A percentile compares a stretch with the other conserved stretches of the same genome.
phyloP scores from a whole-genome alignment of 2,888 invertebrate genomes.

The Drosophila sordidula region DNA sequence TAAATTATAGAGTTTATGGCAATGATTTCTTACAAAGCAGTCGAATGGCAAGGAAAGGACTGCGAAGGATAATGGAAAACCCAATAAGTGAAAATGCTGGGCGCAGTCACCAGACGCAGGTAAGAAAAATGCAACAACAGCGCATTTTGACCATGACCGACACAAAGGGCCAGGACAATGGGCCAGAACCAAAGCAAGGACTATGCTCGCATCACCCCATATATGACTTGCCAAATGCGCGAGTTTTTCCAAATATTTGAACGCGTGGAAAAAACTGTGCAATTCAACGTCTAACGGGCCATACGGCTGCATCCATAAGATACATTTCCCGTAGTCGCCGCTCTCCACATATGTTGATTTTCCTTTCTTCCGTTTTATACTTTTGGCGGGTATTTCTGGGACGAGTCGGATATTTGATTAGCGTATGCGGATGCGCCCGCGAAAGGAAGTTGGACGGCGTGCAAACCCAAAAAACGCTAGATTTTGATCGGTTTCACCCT shows the following conservation, averaged over 20 bases:
- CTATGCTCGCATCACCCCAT: slow-evolving; percentile 12
- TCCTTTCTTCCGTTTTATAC: neutral
- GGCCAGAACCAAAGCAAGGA: slow-evolving; percentile 13
- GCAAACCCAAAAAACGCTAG: slow-evolving; percentile 55
- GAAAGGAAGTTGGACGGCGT: slow-evolving; percentile 50
- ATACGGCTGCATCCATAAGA: slow-evolving; percentile 21
- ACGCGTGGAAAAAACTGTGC: slow-evolving; percentile 31
- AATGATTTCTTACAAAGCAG: slow-evolving; percentile 52
- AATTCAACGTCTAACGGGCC: slow-evolving; percentile 43
- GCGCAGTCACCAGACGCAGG: slow-evolving; percentile 28
- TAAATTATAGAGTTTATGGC: slow-evolving; percentile 73
- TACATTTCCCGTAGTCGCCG: slow-evolving; percentile 32
- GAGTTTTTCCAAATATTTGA: slow-evolving; percentile 40
- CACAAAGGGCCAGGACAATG: slow-evolving; percentile 37
- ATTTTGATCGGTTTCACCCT: slow-evolving; percentile 69
- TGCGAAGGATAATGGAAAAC: slow-evolving; percentile 61
- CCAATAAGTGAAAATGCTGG: slow-evolving; percentile 63
- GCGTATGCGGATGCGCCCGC: slow-evolving; percentile 57
- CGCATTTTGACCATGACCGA: slow-evolving; percentile 48
- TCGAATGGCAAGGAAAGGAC: slow-evolving; percentile 13
- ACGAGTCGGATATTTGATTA: slow-evolving; percentile 71
- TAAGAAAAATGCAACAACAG: slow-evolving; percentile 19
- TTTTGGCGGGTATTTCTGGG: slow-evolving; percentile 70
- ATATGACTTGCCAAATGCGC: slow-evolving; percentile 61
- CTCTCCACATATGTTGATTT: slow-evolving; percentile 64